phyloP scores from a whole-genome alignment of 2,888 invertebrate genomes.

The Lypha dubia region DNA sequence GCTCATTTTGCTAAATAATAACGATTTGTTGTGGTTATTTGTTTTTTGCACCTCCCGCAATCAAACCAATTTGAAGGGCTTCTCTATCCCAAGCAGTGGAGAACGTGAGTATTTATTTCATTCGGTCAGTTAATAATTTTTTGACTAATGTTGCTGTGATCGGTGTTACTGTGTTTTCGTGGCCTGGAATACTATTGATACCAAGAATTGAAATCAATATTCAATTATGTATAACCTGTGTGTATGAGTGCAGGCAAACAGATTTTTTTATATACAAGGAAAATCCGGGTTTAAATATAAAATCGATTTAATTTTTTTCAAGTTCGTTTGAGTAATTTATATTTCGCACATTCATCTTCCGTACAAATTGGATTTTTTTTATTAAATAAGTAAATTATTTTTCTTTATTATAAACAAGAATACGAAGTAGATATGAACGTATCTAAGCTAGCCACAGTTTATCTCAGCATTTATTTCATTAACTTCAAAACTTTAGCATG shows the following conservation, averaged over 20 bases:
- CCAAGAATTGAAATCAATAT: constrained; percentile 77
- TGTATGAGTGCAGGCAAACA: background rate
- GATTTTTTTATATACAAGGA: too few species aligned
- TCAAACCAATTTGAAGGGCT: constrained; percentile 64
- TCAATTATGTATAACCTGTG: constrained; percentile 78
- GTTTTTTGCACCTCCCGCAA: constrained; percentile 63
- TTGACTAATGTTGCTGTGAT: constrained; percentile 3
- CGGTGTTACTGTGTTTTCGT: too few species aligned
- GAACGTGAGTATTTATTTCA: constrained; percentile 43
- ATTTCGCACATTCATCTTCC: too few species aligned
- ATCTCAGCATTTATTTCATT: too few species aligned
- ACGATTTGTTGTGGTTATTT: constrained; percentile 69
- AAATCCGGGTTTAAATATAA: too few species aligned
- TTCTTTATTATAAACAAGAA: background rate
- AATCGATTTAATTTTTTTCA: too few species aligned
- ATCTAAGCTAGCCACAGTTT: too few species aligned
- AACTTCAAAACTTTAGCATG: too few species aligned
- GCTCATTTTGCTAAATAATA: constrained; percentile 69
- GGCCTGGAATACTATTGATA: constrained; percentile 66
- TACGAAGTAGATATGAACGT: too few species aligned
- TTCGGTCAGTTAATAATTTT: constrained; percentile 3
- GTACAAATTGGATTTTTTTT: too few species aligned
- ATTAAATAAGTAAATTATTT: too few species aligned
- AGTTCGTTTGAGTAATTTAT: too few species aligned
- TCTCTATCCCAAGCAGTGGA: constrained; percentile 14